phyloP scores from a whole-genome alignment of 2,888 invertebrate genomes.

The Acanthosepion lycidas region DNA sequence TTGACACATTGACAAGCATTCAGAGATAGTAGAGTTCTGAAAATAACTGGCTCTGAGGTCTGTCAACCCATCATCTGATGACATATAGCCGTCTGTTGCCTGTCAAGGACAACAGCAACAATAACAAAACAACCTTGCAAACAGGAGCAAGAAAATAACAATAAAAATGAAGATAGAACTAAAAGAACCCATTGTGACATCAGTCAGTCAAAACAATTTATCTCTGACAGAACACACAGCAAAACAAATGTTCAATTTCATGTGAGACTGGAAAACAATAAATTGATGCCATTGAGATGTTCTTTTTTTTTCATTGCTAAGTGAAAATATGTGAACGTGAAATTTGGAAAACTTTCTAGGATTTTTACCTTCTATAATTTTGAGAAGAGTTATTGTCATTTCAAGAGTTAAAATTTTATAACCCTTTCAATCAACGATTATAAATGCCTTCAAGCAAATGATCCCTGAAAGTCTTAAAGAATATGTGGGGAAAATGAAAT shows the following conservation, averaged over 20 bases:
- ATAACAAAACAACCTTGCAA: background rate
- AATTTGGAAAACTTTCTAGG: background rate
- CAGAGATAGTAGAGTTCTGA: background rate
- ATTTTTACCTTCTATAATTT: background rate
- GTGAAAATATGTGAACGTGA: background rate
- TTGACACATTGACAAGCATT: conserved; percentile 33
- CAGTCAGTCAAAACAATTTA: conserved; percentile 23
- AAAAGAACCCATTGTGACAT: background rate
- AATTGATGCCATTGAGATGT: background rate
- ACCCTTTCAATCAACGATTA: too few relatives aligned
- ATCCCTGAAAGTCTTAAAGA: too few relatives aligned
- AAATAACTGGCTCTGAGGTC: background rate
- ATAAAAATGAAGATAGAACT: background rate
- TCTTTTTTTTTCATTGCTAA: background rate
- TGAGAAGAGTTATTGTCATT: too few relatives aligned
- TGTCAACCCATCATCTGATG: conserved; percentile 6
- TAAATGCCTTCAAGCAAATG: too few relatives aligned
- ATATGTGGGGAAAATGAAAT: too few relatives aligned
- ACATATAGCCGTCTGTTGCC: background rate
- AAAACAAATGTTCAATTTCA: conserved; percentile 16
- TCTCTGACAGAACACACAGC: background rate
- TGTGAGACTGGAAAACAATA: conserved; percentile 8
- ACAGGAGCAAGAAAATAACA: background rate
- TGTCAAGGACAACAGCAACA: background rate
- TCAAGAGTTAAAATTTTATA: too few relatives aligned